A percentile compares a stretch with the other conserved stretches of the same genome.
Conservation (phyloP, 2,113 vertebrate species). For the Oncorhynchus nerka region DNA sequence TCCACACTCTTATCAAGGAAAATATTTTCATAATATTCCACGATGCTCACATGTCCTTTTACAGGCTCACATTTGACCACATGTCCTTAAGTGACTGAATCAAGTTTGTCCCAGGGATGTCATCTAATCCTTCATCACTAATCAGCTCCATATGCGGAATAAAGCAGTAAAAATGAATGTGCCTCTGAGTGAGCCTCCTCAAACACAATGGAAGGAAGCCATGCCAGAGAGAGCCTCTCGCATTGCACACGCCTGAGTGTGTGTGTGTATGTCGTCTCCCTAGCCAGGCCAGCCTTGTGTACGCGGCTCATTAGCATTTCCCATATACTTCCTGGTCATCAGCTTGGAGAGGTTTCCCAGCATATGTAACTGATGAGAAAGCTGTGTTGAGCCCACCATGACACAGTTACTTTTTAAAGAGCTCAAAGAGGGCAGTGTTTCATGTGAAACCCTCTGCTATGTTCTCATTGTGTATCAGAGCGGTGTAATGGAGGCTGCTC, state of each 20-base stretch:
- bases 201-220: constrained; percentile 5
- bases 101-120: neutral
- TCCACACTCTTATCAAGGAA: no score
- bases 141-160: neutral
- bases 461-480: neutral
- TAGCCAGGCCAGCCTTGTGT: neutral
- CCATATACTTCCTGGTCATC: constrained; percentile 3
- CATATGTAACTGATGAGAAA: neutral
- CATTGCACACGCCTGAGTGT: neutral
- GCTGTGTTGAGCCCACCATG: neutral
- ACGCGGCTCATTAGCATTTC: neutral
- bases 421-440: neutral
- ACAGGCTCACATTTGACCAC: neutral
- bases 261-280: neutral
- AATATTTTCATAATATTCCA: no score
- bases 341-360: neutral
- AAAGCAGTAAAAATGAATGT: neutral
- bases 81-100: neutral
- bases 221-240: neutral
- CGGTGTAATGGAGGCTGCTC: neutral
- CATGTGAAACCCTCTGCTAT: neutral
- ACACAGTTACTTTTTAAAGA: neutral
- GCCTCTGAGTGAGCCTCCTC: constrained; percentile 1
- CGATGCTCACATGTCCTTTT: no score
- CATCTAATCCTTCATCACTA: neutral